Evolutionary conservation across 2,888 invertebrate genomes (phyloP).

Genomic region (Platynereis dumerilii): DNA sequence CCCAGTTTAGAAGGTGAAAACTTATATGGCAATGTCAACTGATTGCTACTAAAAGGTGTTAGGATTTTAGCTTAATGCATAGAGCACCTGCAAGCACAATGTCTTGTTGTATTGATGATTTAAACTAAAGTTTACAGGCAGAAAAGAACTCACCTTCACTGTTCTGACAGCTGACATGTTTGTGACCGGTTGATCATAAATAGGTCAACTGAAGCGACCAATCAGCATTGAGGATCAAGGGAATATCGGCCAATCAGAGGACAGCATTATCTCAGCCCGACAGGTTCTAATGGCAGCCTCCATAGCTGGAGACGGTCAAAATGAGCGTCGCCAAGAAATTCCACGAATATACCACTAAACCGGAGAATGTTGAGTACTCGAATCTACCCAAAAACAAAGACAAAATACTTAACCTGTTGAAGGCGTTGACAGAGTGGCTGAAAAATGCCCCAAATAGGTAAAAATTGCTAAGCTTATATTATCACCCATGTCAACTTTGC

Average conservation of each 20-base stretch:
- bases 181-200: neutral
- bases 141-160: constrained; percentile 14
- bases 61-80: too few species aligned
- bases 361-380: constrained; percentile 20
- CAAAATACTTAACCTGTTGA: constrained; percentile 18
- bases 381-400: constrained; percentile 19
- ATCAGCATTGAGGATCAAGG: constrained; percentile 9
- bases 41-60: too few species aligned
- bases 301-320: constrained; percentile 17
- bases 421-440: constrained; percentile 23
- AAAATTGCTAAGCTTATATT: constrained; percentile 2
- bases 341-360: constrained; percentile 23
- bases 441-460: constrained; percentile 27
- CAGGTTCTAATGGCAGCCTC: constrained; percentile 25
- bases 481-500: constrained; percentile 12
- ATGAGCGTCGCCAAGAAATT: constrained; percentile 22
- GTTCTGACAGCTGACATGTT: constrained; percentile 18
- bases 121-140: too few species aligned
- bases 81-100: too few species aligned
- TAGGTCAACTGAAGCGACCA: constrained; percentile 1
- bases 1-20: too few species aligned
- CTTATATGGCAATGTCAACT: too few species aligned
- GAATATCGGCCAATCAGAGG: constrained; percentile 23
- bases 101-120: too few species aligned
- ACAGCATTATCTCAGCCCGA: constrained; percentile 1